Evolutionary conservation across 2,888 invertebrate species (phyloP).

Genomic region (Erebia aethiops): DNA sequence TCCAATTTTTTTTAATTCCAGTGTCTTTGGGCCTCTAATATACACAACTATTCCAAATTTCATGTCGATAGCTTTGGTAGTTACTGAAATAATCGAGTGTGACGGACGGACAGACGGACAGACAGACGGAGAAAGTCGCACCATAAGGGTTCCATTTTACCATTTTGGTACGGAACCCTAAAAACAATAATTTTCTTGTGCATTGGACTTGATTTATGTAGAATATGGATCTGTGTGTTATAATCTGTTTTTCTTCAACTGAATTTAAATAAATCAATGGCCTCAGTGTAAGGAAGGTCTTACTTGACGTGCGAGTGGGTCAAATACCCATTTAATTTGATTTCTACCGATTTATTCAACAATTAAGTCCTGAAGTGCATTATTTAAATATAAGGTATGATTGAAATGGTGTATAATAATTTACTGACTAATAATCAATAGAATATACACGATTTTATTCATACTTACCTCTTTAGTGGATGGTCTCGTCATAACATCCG

Average conservation of each 20-base stretch:
- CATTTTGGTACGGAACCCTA: too few species aligned
- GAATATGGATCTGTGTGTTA: background rate
- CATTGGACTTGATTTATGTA: slow-evolving; percentile 14
- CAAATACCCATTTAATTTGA: background rate
- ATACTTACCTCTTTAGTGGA: slow-evolving; percentile 20
- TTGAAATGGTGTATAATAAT: background rate
- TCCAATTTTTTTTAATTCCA: too few species aligned
- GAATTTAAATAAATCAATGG: slow-evolving; percentile 12
- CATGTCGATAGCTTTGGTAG: too few species aligned
- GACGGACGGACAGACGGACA: too few species aligned
- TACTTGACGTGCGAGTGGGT: background rate
- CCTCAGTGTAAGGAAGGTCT: background rate
- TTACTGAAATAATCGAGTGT: too few species aligned
- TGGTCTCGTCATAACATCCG: slow-evolving; percentile 54
- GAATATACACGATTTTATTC: too few species aligned
- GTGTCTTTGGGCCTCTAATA: too few species aligned
- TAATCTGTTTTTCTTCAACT: slow-evolving; percentile 3
- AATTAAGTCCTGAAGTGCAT: background rate
- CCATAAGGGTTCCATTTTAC: too few species aligned
- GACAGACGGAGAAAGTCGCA: too few species aligned
- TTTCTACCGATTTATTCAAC: background rate
- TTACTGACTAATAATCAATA: too few species aligned
- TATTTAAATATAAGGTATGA: background rate
- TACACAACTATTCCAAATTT: too few species aligned
- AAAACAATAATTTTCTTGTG: slow-evolving; percentile 17